Conservation (phyloP, 2,888 invertebrate species). For the Cryptops parisi region DNA sequence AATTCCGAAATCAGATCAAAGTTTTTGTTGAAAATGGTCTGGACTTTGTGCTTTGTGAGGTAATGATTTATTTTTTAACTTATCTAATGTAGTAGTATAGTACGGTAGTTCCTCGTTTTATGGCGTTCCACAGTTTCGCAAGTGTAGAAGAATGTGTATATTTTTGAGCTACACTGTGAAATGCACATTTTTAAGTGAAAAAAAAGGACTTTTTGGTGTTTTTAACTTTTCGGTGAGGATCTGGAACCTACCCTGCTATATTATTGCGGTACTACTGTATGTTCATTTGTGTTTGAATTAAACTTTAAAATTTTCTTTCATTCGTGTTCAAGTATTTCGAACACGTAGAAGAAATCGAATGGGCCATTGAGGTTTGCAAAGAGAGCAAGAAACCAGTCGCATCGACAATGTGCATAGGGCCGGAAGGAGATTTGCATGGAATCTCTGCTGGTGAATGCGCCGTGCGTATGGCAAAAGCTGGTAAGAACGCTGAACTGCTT, state of each 20-base stretch:
- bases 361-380: conserved; percentile 31
- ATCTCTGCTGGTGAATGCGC: conserved; percentile 30
- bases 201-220: no score
- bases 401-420: conserved; percentile 34
- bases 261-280: no score
- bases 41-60: conserved; percentile 33
- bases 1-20: conserved; percentile 30
- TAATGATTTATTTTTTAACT: conserved; percentile 20
- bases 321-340: conserved; percentile 28
- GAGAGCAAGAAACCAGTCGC: conserved; percentile 28
- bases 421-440: conserved; percentile 31
- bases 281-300: no score
- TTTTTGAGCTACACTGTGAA: no score
- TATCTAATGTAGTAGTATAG: no score
- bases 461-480: conserved; percentile 31
- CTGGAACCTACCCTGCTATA: no score
- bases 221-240: no score
- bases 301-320: no score
- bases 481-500: conserved; percentile 19
- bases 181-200: no score
- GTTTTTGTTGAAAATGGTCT: conserved; percentile 30
- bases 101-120: no score
- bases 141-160: no score
- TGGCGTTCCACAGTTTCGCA: no score
- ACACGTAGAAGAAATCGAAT: conserved; percentile 33